phyloP scores from a whole-genome alignment of 2,888 invertebrate genomes.

The Pammene aurita region DNA sequence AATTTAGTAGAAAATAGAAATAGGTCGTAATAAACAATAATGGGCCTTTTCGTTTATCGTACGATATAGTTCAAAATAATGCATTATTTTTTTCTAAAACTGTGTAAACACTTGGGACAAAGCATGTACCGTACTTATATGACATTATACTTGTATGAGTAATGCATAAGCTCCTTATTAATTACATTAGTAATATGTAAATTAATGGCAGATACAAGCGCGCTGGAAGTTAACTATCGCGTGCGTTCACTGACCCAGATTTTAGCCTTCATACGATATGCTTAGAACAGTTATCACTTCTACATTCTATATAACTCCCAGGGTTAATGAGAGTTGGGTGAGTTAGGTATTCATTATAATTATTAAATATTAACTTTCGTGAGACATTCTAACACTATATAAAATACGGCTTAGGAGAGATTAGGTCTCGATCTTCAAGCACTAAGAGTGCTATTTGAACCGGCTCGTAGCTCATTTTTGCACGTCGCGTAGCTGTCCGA shows the following conservation, averaged over 20 bases:
- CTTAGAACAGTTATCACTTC: constrained; percentile 14
- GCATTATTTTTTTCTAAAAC: not conserved
- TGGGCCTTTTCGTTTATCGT: too few relatives aligned
- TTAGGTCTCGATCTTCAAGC: too few relatives aligned
- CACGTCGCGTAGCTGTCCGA: too few relatives aligned
- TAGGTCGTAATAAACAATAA: too few relatives aligned
- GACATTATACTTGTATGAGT: not conserved
- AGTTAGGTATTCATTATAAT: not conserved
- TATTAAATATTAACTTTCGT: too few relatives aligned
- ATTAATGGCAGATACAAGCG: constrained; percentile 29
- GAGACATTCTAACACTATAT: too few relatives aligned
- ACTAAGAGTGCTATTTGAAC: too few relatives aligned
- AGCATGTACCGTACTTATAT: not conserved
- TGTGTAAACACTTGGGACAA: too few relatives aligned
- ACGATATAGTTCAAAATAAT: not conserved
- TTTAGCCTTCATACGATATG: constrained; percentile 28
- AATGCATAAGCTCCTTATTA: constrained; percentile 17
- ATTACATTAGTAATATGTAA: constrained; percentile 35
- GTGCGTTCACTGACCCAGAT: constrained; percentile 37
- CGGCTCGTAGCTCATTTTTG: too few relatives aligned
- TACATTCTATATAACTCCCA: not conserved
- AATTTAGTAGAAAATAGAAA: too few relatives aligned
- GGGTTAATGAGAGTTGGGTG: not conserved
- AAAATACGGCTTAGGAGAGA: too few relatives aligned
- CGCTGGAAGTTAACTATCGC: constrained; percentile 28